phyloP scores from a whole-genome alignment of 2,888 invertebrate genomes.

The Nycteola revayana region DNA sequence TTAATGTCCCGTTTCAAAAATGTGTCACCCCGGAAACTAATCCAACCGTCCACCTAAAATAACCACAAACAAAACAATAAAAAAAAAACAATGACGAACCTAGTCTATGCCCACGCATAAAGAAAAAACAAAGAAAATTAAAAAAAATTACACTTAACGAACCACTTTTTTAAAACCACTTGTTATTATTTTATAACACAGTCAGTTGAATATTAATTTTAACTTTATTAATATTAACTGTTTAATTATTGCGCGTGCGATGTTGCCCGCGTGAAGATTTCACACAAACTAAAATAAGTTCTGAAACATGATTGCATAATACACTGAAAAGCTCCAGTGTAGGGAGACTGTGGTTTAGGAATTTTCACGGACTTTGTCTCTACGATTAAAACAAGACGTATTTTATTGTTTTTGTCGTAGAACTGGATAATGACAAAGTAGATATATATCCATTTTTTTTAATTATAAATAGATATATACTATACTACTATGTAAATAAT shows the following conservation, averaged over 20 bases:
- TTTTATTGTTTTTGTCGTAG: too few species aligned
- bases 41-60: constrained; percentile 34
- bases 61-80: constrained; percentile 41
- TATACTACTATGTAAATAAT: too few species aligned
- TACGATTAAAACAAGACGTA: too few species aligned
- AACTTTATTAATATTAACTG: constrained; percentile 17
- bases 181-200: constrained; percentile 11
- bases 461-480: too few species aligned
- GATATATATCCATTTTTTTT: too few species aligned
- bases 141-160: constrained; percentile 26
- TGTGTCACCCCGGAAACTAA: constrained; percentile 42
- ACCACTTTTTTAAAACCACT: constrained; percentile 20
- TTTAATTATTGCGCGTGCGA: constrained; percentile 36
- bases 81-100: constrained; percentile 46
- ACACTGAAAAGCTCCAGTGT: constrained; percentile 69
- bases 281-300: constrained; percentile 75
- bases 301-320: constrained; percentile 74
- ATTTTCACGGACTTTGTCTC: constrained; percentile 33
- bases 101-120: constrained; percentile 32
- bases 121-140: constrained; percentile 7
- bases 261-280: constrained; percentile 53
- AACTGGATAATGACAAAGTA: too few species aligned
- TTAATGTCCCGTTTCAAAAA: constrained; percentile 20
- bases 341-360: constrained; percentile 31
- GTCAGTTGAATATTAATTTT: constrained; percentile 19